Conservation (phyloP, 2,797 vertebrate species). For the Notolepis coatsorum region DNA sequence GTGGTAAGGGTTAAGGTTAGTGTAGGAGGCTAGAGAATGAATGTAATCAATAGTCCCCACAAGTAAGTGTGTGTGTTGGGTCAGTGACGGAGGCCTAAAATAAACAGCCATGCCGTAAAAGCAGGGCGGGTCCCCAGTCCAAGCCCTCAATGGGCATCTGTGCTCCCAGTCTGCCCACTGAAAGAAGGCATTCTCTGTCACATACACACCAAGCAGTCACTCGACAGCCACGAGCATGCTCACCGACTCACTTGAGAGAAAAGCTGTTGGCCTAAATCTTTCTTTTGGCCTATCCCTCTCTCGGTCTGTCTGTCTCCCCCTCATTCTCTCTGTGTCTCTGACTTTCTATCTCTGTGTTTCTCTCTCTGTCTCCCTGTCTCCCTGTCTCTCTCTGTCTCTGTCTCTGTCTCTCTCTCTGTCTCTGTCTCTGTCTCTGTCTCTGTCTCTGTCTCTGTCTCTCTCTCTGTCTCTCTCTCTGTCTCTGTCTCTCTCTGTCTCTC, state of each 20-base stretch:
- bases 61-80: constrained; percentile 19
- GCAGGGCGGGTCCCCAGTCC: constrained; percentile 72
- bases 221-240: not conserved
- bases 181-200: constrained; percentile 69
- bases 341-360: not conserved
- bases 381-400: not conserved
- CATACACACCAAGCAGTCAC: constrained; percentile 24
- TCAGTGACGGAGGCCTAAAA: constrained; percentile 47
- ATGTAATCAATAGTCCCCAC: too few relatives aligned
- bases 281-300: not conserved
- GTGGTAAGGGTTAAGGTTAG: too few relatives aligned
- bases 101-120: constrained; percentile 59
- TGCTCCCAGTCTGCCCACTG: constrained; percentile 64
- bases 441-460: not conserved
- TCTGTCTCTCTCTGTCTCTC: not conserved
- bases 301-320: not conserved
- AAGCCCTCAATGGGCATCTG: constrained; percentile 80
- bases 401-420: not conserved
- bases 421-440: not conserved
- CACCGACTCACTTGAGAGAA: constrained; percentile 35
- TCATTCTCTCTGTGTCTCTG: not conserved
- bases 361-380: not conserved
- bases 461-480: not conserved
- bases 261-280: constrained; percentile 37
- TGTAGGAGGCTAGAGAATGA: too few relatives aligned